Conservation (phyloP, 2,888 invertebrate genomes). For the Azorinus chamasolen region DNA sequence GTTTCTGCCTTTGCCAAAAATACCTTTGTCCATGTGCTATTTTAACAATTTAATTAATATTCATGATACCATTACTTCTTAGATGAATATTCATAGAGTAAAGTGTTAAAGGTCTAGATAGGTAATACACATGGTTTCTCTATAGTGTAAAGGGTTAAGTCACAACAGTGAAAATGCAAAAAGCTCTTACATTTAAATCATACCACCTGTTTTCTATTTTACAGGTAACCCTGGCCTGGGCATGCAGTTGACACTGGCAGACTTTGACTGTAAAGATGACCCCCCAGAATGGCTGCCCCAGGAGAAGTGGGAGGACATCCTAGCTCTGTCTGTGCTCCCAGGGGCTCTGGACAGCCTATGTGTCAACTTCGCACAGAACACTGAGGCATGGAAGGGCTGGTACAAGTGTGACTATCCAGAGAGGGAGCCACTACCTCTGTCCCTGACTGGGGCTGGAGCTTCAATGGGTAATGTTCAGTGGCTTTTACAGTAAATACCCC, state of each 20-base stretch:
- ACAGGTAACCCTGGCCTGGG: slow-evolving; percentile 85
- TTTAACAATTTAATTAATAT: too few relatives aligned
- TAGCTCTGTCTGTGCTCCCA: slow-evolving; percentile 85
- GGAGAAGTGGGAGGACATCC: slow-evolving; percentile 85
- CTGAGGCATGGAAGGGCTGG: slow-evolving; percentile 83
- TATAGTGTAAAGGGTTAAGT: too few relatives aligned
- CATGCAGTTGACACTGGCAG: slow-evolving; percentile 83
- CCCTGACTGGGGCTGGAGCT: slow-evolving; percentile 52
- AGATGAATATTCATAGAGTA: too few relatives aligned
- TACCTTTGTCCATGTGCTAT: too few relatives aligned
- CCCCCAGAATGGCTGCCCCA: slow-evolving; percentile 83
- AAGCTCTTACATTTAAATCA: too few relatives aligned
- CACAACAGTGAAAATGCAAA: too few relatives aligned
- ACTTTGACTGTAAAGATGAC: slow-evolving; percentile 83
- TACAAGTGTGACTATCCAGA: slow-evolving; percentile 80
- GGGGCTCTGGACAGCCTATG: slow-evolving; percentile 85
- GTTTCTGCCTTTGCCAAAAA: too few relatives aligned
- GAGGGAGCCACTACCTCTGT: slow-evolving; percentile 75
- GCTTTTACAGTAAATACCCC: too few relatives aligned
- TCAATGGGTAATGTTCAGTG: slow-evolving; percentile 60
- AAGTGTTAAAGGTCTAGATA: too few relatives aligned
- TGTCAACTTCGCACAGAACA: slow-evolving; percentile 80
- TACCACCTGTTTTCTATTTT: neutral
- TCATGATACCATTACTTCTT: too few relatives aligned
- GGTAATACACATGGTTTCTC: too few relatives aligned